Conservation (phyloP, 1,140 invertebrate species). For the Drosophila parabipectinata region DNA sequence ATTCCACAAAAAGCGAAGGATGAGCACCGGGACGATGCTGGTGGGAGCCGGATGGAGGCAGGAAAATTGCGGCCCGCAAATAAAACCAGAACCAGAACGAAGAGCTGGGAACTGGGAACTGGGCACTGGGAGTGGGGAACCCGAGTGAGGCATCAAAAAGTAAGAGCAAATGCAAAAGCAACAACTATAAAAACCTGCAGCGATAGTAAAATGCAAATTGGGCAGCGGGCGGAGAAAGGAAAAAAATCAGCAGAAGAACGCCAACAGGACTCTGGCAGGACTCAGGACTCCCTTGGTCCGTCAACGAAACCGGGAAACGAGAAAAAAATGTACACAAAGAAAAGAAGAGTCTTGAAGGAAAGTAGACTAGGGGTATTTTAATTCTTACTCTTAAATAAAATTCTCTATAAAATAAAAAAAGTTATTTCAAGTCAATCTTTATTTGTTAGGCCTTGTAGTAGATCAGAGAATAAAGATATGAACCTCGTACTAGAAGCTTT, state of each 20-base stretch:
- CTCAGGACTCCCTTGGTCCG: slow-evolving; percentile 52
- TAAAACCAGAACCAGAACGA: slow-evolving; percentile 68
- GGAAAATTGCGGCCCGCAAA: slow-evolving; percentile 73
- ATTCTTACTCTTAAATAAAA: no score
- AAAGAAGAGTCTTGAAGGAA: neutral
- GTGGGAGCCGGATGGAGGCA: slow-evolving; percentile 5
- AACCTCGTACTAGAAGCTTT: neutral
- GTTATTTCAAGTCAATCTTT: no score
- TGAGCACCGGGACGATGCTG: slow-evolving; percentile 3
- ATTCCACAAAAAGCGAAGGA: slow-evolving; percentile 30
- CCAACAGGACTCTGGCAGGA: slow-evolving; percentile 20
- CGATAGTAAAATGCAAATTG: slow-evolving; percentile 81
- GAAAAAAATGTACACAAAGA: slow-evolving; percentile 7
- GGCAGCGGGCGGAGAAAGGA: slow-evolving; percentile 20
- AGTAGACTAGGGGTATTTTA: no score
- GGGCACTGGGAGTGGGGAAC: slow-evolving; percentile 4
- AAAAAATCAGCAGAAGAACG: slow-evolving; percentile 4
- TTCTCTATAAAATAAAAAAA: no score
- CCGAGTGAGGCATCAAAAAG: slow-evolving; percentile 78
- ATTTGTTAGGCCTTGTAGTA: no score
- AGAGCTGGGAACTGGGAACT: neutral
- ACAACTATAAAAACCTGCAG: slow-evolving; percentile 78
- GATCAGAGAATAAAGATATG: neutral
- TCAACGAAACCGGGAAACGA: slow-evolving; percentile 36
- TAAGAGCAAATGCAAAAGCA: slow-evolving; percentile 61